phyloP scores from a whole-genome alignment of 2,888 invertebrate species.

The Tetropium fuscum region DNA sequence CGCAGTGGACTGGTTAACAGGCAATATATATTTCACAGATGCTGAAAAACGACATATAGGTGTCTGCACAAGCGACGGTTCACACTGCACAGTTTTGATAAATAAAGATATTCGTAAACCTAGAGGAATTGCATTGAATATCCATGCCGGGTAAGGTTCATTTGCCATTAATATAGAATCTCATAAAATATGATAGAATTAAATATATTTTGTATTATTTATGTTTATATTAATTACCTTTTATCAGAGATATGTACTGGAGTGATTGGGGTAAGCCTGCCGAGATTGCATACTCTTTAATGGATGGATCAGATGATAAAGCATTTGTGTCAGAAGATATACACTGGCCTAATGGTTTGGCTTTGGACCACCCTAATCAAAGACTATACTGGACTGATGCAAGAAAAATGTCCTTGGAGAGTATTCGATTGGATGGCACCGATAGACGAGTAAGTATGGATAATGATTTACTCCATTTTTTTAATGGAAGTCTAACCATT shows the following conservation, averaged over 20 bases:
- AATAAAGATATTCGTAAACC: slow-evolving; percentile 75
- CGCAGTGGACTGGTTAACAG: slow-evolving; percentile 82
- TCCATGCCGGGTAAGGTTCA: slow-evolving; percentile 71
- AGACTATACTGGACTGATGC: slow-evolving; percentile 93
- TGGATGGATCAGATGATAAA: slow-evolving; percentile 82
- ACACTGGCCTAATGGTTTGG: slow-evolving; percentile 87
- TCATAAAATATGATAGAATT: not conserved
- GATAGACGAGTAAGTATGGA: slow-evolving; percentile 72
- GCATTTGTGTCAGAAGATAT: slow-evolving; percentile 75
- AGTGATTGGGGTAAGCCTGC: slow-evolving; percentile 85
- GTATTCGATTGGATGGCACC: slow-evolving; percentile 73
- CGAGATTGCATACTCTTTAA: slow-evolving; percentile 81
- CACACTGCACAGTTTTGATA: slow-evolving; percentile 73
- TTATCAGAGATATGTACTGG: slow-evolving; percentile 86
- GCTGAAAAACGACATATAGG: slow-evolving; percentile 77
- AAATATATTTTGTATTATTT: too few relatives aligned
- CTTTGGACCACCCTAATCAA: slow-evolving; percentile 82
- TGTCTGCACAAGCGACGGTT: slow-evolving; percentile 78
- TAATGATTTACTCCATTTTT: too few relatives aligned
- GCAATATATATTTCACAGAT: slow-evolving; percentile 87
- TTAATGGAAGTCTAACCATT: too few relatives aligned
- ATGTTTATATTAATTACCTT: too few relatives aligned
- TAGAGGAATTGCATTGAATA: slow-evolving; percentile 77
- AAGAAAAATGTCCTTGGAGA: slow-evolving; percentile 75
- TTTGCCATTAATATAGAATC: not conserved